A percentile compares a stretch with the other conserved stretches of the same genome.
phyloP scores from a whole-genome alignment of 2,888 invertebrate genomes.

The Parascotia fuliginaria region DNA sequence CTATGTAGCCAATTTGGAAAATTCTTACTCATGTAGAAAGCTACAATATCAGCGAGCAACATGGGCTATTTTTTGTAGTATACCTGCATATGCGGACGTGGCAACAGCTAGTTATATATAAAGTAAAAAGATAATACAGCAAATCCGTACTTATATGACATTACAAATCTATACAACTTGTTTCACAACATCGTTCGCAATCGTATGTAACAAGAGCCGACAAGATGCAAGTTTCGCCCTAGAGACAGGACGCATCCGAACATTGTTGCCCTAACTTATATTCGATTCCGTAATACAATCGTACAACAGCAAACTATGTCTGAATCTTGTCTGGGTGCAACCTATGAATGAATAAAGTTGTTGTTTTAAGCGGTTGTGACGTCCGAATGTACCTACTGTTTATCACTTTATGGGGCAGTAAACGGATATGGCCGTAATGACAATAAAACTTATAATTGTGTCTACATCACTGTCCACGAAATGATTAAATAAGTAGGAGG shows the following conservation, averaged over 20 bases:
- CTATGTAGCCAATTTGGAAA: no score
- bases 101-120: no score
- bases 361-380: slow-evolving; percentile 16
- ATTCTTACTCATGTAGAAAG: no score
- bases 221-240: slow-evolving; percentile 47
- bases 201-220: slow-evolving; percentile 53
- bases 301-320: slow-evolving; percentile 30
- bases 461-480: no score
- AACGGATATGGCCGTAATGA: no score
- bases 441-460: no score
- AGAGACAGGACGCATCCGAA: slow-evolving; percentile 38
- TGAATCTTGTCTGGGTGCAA: slow-evolving; percentile 14
- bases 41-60: no score
- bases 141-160: neutral
- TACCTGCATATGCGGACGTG: no score
- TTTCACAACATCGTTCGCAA: slow-evolving; percentile 45
- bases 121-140: neutral
- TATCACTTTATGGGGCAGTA: no score
- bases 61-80: no score
- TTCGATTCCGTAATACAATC: slow-evolving; percentile 63
- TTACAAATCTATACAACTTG: slow-evolving; percentile 1
- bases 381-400: slow-evolving; percentile 15
- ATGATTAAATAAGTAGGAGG: no score
- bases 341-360: slow-evolving; percentile 34
- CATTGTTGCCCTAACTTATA: slow-evolving; percentile 62